These are phyloP conservation scores for Oxystoma pomonae DNA, from an alignment of 2,888 invertebrate species.

Conservation along the genomic window DNA sequence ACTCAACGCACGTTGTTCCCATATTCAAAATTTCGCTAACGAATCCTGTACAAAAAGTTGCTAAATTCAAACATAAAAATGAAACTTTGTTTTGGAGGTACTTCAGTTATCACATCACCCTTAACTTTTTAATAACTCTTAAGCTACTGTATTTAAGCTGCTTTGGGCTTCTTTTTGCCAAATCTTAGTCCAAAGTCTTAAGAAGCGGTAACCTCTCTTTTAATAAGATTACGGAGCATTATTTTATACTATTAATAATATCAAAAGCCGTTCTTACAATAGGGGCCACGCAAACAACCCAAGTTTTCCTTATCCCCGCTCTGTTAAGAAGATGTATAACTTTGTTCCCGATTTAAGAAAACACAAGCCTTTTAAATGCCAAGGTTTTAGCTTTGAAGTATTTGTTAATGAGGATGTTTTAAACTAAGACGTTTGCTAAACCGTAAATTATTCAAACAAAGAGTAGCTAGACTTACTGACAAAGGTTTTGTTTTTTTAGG, in stretches of 20 bases:
- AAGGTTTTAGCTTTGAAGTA: neutral
- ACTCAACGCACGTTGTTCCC: no score
- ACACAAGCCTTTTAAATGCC: neutral
- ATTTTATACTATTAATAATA: slow-evolving; percentile 73
- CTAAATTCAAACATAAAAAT: no score
- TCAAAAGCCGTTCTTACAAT: slow-evolving; percentile 50
- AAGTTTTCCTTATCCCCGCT: neutral
- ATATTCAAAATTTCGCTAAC: no score
- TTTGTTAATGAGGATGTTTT: neutral
- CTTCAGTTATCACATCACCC: no score
- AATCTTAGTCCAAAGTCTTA: slow-evolving; percentile 33
- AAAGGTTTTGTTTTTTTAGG: no score
- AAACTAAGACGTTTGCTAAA: neutral
- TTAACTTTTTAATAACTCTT: no score
- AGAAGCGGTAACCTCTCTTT: slow-evolving; percentile 64
- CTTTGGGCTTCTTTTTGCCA: neutral
- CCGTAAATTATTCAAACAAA: no score
- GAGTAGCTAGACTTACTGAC: no score
- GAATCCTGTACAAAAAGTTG: no score
- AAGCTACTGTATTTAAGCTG: no score
- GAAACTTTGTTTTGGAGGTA: no score
- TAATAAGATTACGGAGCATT: slow-evolving; percentile 74
- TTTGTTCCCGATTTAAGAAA: neutral
- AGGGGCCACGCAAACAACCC: neutral
- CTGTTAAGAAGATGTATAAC: neutral